These are phyloP conservation scores for Planiliza haematocheilus DNA, from an alignment of 2,113 vertebrate genomes.

Conservation along the genomic window DNA sequence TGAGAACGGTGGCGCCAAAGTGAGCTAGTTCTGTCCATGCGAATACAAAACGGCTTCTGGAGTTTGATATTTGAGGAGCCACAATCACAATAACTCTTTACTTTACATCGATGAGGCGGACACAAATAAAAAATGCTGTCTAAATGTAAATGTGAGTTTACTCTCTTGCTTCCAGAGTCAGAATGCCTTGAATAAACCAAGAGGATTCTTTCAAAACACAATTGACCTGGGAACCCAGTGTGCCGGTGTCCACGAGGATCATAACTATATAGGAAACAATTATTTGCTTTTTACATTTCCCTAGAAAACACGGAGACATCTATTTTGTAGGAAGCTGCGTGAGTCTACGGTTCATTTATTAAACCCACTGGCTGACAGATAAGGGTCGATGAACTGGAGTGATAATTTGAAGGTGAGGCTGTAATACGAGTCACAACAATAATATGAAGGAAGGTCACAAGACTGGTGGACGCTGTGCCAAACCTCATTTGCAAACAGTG, in stretches of 20 bases:
- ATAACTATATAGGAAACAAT: not conserved
- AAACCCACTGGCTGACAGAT: not conserved
- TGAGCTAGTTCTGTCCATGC: too few relatives aligned
- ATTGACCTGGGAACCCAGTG: slow-evolving; percentile 15
- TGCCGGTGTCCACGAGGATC: not conserved
- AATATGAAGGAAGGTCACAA: slow-evolving; percentile 12
- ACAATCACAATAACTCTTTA: not conserved
- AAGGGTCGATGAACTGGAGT: slow-evolving; percentile 1
- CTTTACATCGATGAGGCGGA: not conserved
- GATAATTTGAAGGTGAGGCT: slow-evolving; percentile 24
- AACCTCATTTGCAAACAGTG: too few relatives aligned
- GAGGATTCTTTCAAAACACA: slow-evolving; percentile 24
- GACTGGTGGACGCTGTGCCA: not conserved
- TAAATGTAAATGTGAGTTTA: slow-evolving; percentile 69
- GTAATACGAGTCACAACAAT: slow-evolving; percentile 35
- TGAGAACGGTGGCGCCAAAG: too few relatives aligned
- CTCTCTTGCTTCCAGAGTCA: slow-evolving; percentile 1
- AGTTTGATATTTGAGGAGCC: not conserved
- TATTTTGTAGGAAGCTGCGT: too few relatives aligned
- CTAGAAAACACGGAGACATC: too few relatives aligned
- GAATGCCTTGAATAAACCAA: slow-evolving; percentile 10
- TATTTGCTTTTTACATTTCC: slow-evolving; percentile 20
- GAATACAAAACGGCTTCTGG: not conserved
- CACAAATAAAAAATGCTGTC: slow-evolving; percentile 43
- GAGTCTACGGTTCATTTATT: too few relatives aligned